These are phyloP conservation scores for Psilopogon haemacephalus DNA, from an alignment of 2,113 vertebrate species.

Conservation along the genomic window DNA sequence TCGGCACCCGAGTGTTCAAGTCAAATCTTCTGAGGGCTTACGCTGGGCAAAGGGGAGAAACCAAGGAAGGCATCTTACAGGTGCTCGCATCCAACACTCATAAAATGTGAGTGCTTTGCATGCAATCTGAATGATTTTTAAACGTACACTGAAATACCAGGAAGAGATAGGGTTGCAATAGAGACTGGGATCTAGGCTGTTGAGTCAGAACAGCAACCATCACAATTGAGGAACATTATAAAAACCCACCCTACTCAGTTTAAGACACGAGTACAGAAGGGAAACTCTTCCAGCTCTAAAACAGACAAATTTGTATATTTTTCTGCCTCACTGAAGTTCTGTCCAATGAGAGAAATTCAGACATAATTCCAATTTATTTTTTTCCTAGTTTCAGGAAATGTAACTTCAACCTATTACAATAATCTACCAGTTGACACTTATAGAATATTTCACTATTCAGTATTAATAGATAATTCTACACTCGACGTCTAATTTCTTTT, in stretches of 20 bases:
- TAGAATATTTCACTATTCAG: not conserved
- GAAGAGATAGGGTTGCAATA: not conserved
- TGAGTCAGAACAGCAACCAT: not conserved
- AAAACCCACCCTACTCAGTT: not conserved
- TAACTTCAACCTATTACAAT: not conserved
- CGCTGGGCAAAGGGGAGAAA: not conserved
- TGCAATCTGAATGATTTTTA: not conserved
- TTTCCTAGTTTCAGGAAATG: not conserved
- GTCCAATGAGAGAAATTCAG: not conserved
- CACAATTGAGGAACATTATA: not conserved
- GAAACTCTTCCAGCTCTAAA: not conserved
- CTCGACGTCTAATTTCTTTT: not conserved
- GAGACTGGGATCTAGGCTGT: not conserved
- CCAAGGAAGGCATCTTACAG: not conserved
- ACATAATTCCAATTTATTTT: not conserved
- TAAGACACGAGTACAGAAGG: not conserved
- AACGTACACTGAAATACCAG: not conserved
- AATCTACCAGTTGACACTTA: not conserved
- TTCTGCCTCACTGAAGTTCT: not conserved
- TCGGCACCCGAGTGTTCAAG: rapidly evolving
- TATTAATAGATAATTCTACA: not conserved
- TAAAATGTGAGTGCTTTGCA: not conserved
- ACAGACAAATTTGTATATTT: not conserved
- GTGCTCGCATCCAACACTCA: not conserved
- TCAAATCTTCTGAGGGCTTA: not conserved